Evolutionary conservation across 1,140 invertebrate genomes (phyloP).

Genomic region (Rhagoletis pomonella): DNA sequence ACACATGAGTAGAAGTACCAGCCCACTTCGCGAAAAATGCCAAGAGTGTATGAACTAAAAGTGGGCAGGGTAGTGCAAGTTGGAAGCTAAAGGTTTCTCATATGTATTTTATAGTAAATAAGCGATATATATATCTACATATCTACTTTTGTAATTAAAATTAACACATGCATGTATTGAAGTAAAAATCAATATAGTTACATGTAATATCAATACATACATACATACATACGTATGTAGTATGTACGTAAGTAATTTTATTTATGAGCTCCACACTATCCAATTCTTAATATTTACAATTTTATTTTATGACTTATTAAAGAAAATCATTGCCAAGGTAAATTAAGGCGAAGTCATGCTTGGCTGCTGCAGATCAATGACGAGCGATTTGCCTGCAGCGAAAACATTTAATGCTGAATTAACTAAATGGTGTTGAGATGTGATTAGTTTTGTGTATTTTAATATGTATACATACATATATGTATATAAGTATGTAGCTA

Average conservation of each 20-base stretch:
- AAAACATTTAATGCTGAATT: not conserved
- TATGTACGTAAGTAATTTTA: not conserved
- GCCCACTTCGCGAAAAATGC: too few species aligned
- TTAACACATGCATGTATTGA: too few species aligned
- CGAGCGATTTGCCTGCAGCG: not conserved
- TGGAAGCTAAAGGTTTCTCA: too few species aligned
- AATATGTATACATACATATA: too few species aligned
- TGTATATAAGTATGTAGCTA: too few species aligned
- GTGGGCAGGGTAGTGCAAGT: too few species aligned
- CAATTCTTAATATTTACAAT: not conserved
- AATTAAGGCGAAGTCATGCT: conserved; percentile 11
- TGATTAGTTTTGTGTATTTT: not conserved
- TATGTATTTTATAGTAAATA: too few species aligned
- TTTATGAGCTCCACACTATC: not conserved
- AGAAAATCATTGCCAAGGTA: conserved; percentile 43
- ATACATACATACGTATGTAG: not conserved
- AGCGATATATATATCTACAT: too few species aligned
- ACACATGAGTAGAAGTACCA: too few species aligned
- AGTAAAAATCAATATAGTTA: too few species aligned
- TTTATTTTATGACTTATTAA: not conserved
- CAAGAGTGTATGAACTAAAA: too few species aligned
- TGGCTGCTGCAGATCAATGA: conserved; percentile 24
- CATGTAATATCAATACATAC: not conserved
- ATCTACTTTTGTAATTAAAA: too few species aligned
- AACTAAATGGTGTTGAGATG: conserved; percentile 30